A percentile compares a stretch with the other conserved stretches of the same genome.
Evolutionary conservation across 2,888 invertebrate species (phyloP).

Genomic region (Ophioninae sp.): DNA sequence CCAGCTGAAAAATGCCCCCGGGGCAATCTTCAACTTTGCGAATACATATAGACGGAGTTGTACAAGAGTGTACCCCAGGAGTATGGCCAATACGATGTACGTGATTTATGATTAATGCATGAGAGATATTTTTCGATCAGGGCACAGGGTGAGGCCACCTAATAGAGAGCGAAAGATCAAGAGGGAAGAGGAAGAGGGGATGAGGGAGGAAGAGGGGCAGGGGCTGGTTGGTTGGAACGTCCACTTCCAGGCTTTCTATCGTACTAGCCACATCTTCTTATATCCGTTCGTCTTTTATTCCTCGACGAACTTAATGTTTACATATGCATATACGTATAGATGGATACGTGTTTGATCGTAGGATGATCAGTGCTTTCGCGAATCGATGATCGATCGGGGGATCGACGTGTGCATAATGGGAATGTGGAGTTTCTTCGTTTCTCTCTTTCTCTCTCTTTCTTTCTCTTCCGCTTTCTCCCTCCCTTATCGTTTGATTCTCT

Average conservation of each 20-base stretch:
- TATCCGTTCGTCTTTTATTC: conserved; percentile 46
- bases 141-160: conserved; percentile 64
- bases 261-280: conserved; percentile 43
- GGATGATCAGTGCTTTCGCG: conserved; percentile 67
- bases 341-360: conserved; percentile 67
- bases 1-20: conserved; percentile 45
- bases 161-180: conserved; percentile 53
- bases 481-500: conserved; percentile 20
- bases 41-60: conserved; percentile 14
- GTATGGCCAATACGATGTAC: conserved; percentile 41
- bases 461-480: background rate
- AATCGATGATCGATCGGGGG: conserved; percentile 72
- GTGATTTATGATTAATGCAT: conserved; percentile 77
- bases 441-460: background rate
- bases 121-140: conserved; percentile 76
- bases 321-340: conserved; percentile 44
- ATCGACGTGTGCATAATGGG: conserved; percentile 69
- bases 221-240: conserved; percentile 35
- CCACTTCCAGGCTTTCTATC: conserved; percentile 64
- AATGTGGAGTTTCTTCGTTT: conserved; percentile 57
- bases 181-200: background rate
- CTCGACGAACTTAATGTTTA: conserved; percentile 26
- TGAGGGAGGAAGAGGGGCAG: background rate
- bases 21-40: conserved; percentile 49
- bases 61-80: background rate